Percentiles rank a stretch among this genome's conserved stretches.
Evolutionary conservation across 2,797 vertebrate genomes (phyloP).

Genomic region (Monodelphis domestica): DNA sequence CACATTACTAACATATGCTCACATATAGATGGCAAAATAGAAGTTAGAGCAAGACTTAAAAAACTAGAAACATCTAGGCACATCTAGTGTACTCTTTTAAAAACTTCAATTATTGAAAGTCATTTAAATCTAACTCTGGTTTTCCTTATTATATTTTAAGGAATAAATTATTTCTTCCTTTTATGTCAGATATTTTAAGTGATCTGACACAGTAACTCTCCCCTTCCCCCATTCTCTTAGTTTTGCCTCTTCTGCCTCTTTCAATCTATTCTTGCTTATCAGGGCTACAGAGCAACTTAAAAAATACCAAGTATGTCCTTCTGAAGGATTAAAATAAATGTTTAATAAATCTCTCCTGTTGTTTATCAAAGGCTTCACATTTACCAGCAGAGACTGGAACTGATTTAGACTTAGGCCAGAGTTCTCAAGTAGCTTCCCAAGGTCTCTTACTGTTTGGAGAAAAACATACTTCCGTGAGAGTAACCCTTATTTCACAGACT

Average conservation of each 20-base stretch:
- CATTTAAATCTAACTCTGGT: background rate
- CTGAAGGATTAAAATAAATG: too few species aligned
- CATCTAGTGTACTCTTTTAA: background rate
- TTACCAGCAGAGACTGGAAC: too few species aligned
- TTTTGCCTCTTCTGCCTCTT: background rate
- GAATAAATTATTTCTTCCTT: background rate
- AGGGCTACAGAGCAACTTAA: background rate
- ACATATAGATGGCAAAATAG: background rate
- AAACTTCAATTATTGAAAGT: background rate
- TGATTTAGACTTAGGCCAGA: too few species aligned
- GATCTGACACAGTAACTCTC: background rate
- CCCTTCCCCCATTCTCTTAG: background rate
- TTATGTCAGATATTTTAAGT: background rate
- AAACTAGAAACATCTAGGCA: background rate
- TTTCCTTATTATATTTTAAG: background rate
- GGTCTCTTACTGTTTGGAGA: too few species aligned
- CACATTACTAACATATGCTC: background rate
- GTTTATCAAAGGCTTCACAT: too few species aligned
- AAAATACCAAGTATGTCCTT: background rate
- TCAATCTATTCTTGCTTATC: background rate
- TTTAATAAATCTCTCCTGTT: too few species aligned
- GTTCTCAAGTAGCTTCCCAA: too few species aligned
- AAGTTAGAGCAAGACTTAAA: background rate
- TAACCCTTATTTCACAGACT: too few species aligned
- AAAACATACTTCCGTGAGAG: too few species aligned